phyloP scores from a whole-genome alignment of 2,113 vertebrate genomes.

The Chiloscyllium plagiosum region DNA sequence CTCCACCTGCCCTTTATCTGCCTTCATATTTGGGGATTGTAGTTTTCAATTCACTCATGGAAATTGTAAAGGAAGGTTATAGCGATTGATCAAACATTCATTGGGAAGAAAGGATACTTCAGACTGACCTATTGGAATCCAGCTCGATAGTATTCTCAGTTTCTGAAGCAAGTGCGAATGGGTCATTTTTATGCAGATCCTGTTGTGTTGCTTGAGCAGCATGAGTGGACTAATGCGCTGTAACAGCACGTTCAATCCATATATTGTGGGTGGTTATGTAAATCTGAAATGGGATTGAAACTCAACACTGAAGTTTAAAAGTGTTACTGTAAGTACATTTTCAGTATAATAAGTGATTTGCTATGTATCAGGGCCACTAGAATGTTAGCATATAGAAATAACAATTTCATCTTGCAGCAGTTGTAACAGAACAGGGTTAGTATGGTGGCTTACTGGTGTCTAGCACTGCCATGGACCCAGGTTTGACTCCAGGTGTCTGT shows the following conservation, averaged over 20 bases:
- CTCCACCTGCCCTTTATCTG: not conserved
- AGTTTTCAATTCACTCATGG: not conserved
- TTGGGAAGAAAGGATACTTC: not conserved
- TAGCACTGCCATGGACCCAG: no score
- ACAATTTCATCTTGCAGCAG: not conserved
- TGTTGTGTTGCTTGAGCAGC: not conserved
- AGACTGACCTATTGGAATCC: not conserved
- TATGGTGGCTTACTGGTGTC: no score
- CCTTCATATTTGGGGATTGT: not conserved
- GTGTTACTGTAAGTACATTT: not conserved
- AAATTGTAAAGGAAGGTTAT: not conserved
- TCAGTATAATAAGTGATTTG: not conserved
- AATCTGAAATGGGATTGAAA: not conserved
- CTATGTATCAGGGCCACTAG: not conserved
- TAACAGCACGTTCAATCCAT: not conserved
- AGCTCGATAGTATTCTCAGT: not conserved
- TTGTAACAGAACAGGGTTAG: not conserved
- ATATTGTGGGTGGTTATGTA: not conserved
- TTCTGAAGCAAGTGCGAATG: not conserved
- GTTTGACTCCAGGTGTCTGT: no score
- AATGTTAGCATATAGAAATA: not conserved
- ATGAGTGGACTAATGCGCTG: not conserved
- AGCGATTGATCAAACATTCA: not conserved
- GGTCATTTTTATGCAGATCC: not conserved
- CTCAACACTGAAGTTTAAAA: not conserved